A percentile compares a stretch with the other conserved stretches of the same genome.
Conservation (phyloP, 2,888 invertebrate genomes). For the Agapostemon virescens region DNA sequence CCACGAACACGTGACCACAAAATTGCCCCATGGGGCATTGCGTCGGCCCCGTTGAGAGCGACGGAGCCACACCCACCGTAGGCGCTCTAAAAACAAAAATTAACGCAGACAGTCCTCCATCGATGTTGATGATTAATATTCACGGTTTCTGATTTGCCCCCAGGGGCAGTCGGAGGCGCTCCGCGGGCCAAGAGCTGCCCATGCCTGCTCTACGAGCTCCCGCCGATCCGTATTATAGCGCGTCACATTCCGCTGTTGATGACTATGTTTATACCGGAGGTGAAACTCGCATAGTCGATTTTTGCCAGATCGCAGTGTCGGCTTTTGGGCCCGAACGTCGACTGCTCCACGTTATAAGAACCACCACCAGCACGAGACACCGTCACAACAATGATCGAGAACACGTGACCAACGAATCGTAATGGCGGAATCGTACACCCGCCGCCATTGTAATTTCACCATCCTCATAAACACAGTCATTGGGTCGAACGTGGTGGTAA, state of each 20-base stretch:
- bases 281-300: slow-evolving; percentile 50
- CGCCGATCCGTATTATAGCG: slow-evolving; percentile 1
- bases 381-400: slow-evolving; percentile 12
- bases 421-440: slow-evolving; percentile 17
- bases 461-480: slow-evolving; percentile 67
- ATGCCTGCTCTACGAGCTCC: neutral
- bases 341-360: slow-evolving; percentile 20
- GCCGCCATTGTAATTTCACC: slow-evolving; percentile 57
- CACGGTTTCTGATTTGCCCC: neutral
- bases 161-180: neutral
- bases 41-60: no score
- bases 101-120: neutral
- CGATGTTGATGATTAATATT: neutral
- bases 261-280: slow-evolving; percentile 64
- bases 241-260: slow-evolving; percentile 32
- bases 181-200: slow-evolving; percentile 1
- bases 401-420: neutral
- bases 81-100: neutral
- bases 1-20: neutral
- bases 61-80: no score
- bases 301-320: neutral
- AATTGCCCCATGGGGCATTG: neutral
- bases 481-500: slow-evolving; percentile 35
- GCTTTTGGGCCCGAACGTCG: neutral
- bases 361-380: slow-evolving; percentile 59